Evolutionary conservation across 1,140 invertebrate species (phyloP), one percentile per base, ranked within the genome.

Genomic region (Cotesia glomerata): DNA sequence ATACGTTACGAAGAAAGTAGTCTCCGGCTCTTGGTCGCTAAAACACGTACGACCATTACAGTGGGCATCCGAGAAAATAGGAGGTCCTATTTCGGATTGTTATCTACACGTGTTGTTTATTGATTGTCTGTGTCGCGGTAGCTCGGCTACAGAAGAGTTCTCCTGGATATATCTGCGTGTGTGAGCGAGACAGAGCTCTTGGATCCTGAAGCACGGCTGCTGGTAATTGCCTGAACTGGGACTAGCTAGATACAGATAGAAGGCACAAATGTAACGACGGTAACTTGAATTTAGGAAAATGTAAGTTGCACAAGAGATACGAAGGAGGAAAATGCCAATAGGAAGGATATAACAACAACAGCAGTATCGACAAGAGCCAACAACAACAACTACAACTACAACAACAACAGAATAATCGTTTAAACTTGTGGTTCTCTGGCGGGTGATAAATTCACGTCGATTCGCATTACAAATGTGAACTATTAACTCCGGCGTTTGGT

Each of bases 21-120:
- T 68, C 59, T 59, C 52, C 75, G 76, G 73, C 70, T 67, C 69
- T 76, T 78, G 67, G 67, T 54, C 71, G 56, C 69, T 77, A 75
- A 79, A 79, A 80, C 81, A 82, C 81, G 81, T 82, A 82, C 78
- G 75, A 72, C 80, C 79, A 81, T 82, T 82, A 82, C 77, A 76
- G 80, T 76, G 76, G 73, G 75, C 75, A 76, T 81, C 75, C 76
- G 69, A 74, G 80, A 82, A 81, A 80, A 80, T 80, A 81, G 81
- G 77, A 79, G 81, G 74, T 81, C 76, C 81, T 79, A 80, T 81
- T 39, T 80, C 75, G 80, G 83, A 85, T 85, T 84, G 84, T 85
- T 84, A 86, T 85, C 83, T 84, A 81, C 84, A 84, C 83, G 83
- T 85, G 84, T 82, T 85, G 83, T 86, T 84, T 84, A 86, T 86